phyloP scores from a whole-genome alignment of 2,888 invertebrate species.

The Hirtodrosophila histrioides region DNA sequence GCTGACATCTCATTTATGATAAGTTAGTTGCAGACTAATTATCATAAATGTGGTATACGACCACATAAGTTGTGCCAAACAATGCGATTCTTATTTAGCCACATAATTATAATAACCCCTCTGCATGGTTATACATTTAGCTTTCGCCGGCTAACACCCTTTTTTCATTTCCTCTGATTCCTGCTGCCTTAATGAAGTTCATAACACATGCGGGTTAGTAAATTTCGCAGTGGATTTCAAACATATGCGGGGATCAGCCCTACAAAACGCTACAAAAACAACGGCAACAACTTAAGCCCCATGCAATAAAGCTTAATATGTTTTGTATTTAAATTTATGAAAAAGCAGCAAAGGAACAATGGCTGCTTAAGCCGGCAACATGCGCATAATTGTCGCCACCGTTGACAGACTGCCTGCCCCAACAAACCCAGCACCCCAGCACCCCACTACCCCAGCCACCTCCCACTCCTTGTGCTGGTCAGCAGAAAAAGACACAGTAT shows the following conservation, averaged over 20 bases:
- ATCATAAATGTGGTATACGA: too few relatives aligned
- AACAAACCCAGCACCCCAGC: too few relatives aligned
- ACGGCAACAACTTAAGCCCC: constrained; percentile 55
- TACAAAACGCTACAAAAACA: constrained; percentile 27
- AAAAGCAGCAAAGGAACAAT: constrained; percentile 68
- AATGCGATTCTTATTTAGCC: too few relatives aligned
- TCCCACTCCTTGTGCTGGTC: constrained; percentile 20
- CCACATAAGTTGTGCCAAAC: too few relatives aligned
- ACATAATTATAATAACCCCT: constrained; percentile 28
- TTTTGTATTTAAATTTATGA: constrained; percentile 78
- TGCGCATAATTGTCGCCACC: constrained; percentile 73
- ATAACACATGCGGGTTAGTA: constrained; percentile 63
- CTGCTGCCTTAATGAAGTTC: constrained; percentile 49
- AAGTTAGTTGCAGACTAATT: too few relatives aligned
- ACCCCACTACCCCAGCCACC: not conserved
- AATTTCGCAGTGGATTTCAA: constrained; percentile 64
- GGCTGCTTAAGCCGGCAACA: constrained; percentile 77
- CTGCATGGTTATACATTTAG: constrained; percentile 22
- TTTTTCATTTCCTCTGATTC: not conserved
- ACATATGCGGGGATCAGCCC: constrained; percentile 35
- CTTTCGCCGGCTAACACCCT: constrained; percentile 10
- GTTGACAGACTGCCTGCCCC: constrained; percentile 32
- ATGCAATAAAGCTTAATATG: constrained; percentile 77
- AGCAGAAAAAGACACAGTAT: constrained; percentile 4
- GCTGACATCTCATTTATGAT: too few relatives aligned